Conservation (phyloP, 2,888 invertebrate genomes). For the Callimorpha dominula region DNA sequence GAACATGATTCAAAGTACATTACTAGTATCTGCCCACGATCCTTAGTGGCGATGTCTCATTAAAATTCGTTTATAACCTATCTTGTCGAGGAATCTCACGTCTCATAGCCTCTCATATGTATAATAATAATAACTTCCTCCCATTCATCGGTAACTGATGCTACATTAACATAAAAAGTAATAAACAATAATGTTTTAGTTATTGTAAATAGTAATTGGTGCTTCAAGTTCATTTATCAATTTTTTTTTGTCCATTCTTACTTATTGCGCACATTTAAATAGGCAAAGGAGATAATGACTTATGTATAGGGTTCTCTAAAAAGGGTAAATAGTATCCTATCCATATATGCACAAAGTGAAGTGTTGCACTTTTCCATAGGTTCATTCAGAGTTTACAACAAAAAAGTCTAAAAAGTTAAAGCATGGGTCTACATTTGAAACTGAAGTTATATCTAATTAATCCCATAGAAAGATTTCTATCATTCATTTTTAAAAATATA, state of each 20-base stretch:
- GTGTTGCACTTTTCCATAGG: not conserved
- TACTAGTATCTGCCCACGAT: constrained; percentile 37
- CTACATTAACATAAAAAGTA: constrained; percentile 44
- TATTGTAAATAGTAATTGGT: constrained; percentile 6
- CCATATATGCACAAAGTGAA: not conserved
- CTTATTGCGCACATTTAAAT: not conserved
- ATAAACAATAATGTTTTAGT: constrained; percentile 26
- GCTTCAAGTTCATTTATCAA: too few species aligned
- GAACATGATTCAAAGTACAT: constrained; percentile 45
- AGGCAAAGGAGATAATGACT: not conserved
- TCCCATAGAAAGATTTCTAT: not conserved
- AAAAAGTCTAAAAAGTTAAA: too few species aligned
- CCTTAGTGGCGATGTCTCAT: constrained; percentile 46
- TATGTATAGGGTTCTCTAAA: not conserved
- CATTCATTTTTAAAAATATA: too few species aligned
- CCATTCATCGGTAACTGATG: constrained; percentile 52
- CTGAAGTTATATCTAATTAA: not conserved
- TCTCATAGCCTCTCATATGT: constrained; percentile 29
- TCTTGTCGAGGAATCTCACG: constrained; percentile 57
- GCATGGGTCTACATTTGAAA: not conserved
- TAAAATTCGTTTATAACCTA: constrained; percentile 60
- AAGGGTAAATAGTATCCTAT: not conserved
- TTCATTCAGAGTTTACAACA: not conserved
- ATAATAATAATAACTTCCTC: constrained; percentile 65
- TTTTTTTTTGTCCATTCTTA: not conserved